Evolutionary conservation across 1,140 invertebrate genomes (phyloP).

Genomic region (Leptinotarsa lineolata): DNA sequence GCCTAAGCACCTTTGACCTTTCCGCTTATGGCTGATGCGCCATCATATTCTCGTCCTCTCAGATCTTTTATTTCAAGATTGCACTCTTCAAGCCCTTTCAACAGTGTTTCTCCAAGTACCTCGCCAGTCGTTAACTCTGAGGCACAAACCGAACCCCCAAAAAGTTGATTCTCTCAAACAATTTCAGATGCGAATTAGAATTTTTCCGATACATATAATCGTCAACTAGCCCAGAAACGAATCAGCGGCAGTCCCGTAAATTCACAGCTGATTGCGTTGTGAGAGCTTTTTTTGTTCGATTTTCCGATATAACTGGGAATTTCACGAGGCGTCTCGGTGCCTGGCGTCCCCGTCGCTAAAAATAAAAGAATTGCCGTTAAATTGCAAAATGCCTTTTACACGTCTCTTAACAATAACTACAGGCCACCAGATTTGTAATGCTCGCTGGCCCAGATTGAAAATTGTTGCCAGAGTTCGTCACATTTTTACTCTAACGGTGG

Average conservation of each 20-base stretch:
- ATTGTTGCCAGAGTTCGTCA: neutral
- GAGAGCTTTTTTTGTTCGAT: neutral
- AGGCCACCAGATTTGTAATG: neutral
- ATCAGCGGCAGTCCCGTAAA: neutral
- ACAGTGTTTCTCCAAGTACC: no score
- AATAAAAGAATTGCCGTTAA: neutral
- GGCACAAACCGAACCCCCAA: no score
- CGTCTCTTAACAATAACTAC: slow-evolving; percentile 8
- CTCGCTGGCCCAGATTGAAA: slow-evolving; percentile 1
- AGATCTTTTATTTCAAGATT: no score
- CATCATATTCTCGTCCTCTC: no score
- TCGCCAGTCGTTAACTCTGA: no score
- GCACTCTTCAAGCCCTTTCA: no score
- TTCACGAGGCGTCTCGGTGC: neutral
- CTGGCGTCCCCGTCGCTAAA: neutral
- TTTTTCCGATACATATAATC: neutral
- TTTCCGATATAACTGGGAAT: neutral
- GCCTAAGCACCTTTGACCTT: no score
- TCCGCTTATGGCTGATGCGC: no score
- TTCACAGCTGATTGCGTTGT: neutral
- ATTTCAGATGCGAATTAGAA: no score
- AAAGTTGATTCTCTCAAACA: no score
- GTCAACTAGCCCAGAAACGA: neutral
- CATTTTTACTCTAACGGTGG: no score
- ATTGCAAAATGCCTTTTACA: slow-evolving; percentile 12